phyloP scores from a whole-genome alignment of 2,113 vertebrate species.

The Spilogale gracilis region DNA sequence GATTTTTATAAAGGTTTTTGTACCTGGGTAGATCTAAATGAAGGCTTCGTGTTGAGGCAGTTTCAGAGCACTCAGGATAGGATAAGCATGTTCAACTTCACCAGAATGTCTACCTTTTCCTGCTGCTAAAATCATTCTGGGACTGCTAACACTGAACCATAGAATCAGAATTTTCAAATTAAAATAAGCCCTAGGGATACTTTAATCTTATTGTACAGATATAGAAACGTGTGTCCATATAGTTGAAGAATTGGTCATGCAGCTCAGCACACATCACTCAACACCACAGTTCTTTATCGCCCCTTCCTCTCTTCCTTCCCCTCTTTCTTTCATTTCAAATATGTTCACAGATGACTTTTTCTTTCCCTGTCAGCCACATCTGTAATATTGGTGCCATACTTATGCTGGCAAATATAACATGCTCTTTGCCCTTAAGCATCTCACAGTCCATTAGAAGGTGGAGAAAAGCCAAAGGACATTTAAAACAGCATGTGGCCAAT shows the following conservation, averaged over 20 bases:
- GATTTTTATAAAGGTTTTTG: not conserved
- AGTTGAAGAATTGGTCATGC: not conserved
- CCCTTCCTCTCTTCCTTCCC: too few species aligned
- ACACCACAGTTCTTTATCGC: not conserved
- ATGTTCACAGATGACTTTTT: not conserved
- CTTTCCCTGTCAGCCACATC: not conserved
- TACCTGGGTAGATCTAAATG: not conserved
- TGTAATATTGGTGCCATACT: too few species aligned
- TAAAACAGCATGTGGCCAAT: not conserved
- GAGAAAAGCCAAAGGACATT: not conserved
- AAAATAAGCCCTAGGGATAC: not conserved
- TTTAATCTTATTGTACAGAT: not conserved
- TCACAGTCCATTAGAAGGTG: not conserved
- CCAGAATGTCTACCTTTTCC: not conserved
- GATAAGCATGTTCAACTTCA: rapidly evolving
- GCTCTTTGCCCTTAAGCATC: not conserved
- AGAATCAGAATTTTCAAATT: not conserved
- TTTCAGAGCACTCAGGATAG: not conserved
- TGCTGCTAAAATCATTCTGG: not conserved
- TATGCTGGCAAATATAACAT: not conserved
- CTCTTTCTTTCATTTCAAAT: not conserved
- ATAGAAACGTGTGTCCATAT: not conserved
- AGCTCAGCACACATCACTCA: not conserved
- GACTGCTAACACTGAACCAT: not conserved
- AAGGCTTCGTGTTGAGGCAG: not conserved